Evolutionary conservation across 1,140 invertebrate species (phyloP), one percentile per base, ranked within the genome.

Genomic region (Cyclina sinensis): DNA sequence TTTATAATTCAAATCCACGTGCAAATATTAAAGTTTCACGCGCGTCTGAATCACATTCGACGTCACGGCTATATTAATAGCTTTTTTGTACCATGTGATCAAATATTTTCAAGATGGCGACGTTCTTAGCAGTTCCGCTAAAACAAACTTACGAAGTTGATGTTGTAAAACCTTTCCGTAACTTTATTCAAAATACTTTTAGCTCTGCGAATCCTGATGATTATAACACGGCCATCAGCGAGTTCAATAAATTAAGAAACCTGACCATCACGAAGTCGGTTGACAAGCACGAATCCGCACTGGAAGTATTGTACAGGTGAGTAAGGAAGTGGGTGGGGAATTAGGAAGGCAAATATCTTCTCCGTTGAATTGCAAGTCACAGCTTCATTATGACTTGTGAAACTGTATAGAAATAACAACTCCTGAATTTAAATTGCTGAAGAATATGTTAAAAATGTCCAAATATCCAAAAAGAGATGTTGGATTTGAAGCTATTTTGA

Each of bases 141-240:
- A 99, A 99, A 96, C 99, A 99, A 95, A 98, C 98, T 24, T 97
- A 98, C 27, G 99, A 99, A 95, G 98, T 99, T 87, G 99, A 99
- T 96, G 96, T 99, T 54, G 96, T 98, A 24, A 99, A 99, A 95
- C 99, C 99, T 0, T 96, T 99, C 80, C 98, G 98, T 94, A 98
- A 98, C 95, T 96, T 99, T 62, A 98, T 99, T 91, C 97, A 98
- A 92, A 97, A 98, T 32, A 97, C 98, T 21, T 99, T 98, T 94
- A 98, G 97, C 0, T 97, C 97, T 80, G 97, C 97, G 54, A 93
- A 95, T 93, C 97, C 97, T 83, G 97, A 98, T 92, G 94, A 96
- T 86, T 94, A 95, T 79, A 94, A 94, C 81, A 80, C 98, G 88
- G 97, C 98, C n/a, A 97, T 99, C 46, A 97, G 96, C 87, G 98